Evolutionary conservation across 2,888 invertebrate species (phyloP).

Genomic region (Hyppa rectilinea): DNA sequence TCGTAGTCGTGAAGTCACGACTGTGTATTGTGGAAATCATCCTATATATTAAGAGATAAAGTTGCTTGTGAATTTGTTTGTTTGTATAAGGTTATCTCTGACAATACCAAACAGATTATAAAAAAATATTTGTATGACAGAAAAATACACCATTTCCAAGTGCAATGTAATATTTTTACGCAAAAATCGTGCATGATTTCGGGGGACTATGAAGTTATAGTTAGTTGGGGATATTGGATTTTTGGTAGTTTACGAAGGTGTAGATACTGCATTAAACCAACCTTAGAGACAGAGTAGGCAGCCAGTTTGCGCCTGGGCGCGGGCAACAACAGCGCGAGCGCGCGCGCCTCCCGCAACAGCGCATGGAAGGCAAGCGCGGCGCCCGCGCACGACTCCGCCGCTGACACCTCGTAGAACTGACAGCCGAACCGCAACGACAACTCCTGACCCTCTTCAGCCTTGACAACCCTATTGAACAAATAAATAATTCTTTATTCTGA

Average conservation of each 20-base stretch:
- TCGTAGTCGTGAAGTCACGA: slow-evolving; percentile 1
- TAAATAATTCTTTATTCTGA: slow-evolving; percentile 9
- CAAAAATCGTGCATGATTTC: not conserved
- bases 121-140: too few species aligned
- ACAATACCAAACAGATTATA: not conserved
- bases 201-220: too few species aligned
- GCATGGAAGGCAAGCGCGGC: slow-evolving; percentile 95
- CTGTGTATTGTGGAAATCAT: not conserved
- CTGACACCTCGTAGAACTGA: slow-evolving; percentile 96
- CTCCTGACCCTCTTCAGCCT: slow-evolving; percentile 94
- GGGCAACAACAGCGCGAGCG: slow-evolving; percentile 93
- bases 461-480: slow-evolving; percentile 91
- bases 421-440: slow-evolving; percentile 94
- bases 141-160: not conserved
- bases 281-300: slow-evolving; percentile 94
- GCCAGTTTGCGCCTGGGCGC: slow-evolving; percentile 94
- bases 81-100: not conserved
- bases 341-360: slow-evolving; percentile 93
- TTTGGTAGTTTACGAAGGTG: too few species aligned
- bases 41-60: not conserved
- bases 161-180: too few species aligned
- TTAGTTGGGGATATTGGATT: too few species aligned
- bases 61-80: not conserved
- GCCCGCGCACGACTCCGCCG: slow-evolving; percentile 95
- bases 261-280: slow-evolving; percentile 77